Evolutionary conservation across 2,888 invertebrate genomes (phyloP).

Genomic region (Polydrusus pterygomalis): DNA sequence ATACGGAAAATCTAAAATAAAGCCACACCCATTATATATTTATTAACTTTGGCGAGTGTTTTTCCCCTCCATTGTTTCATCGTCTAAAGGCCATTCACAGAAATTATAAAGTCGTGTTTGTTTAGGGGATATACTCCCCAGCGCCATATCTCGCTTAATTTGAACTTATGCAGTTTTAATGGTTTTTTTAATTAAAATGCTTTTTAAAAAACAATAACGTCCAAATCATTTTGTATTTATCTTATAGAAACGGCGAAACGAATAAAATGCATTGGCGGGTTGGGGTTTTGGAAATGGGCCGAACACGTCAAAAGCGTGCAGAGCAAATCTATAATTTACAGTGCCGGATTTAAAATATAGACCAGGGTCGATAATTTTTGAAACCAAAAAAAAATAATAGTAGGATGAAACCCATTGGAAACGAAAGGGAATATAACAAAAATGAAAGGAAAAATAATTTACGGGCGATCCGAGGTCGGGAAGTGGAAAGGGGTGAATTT

Average conservation of each 20-base stretch:
- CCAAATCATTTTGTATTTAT: neutral
- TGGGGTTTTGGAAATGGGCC: too few species aligned
- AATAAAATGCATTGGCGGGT: neutral
- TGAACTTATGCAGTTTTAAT: constrained; percentile 22
- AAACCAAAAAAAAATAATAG: too few species aligned
- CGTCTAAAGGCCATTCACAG: constrained; percentile 12
- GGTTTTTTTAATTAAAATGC: constrained; percentile 18
- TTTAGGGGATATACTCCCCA: constrained; percentile 11
- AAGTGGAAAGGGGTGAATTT: too few species aligned
- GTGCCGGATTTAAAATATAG: too few species aligned
- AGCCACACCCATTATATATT: constrained; percentile 9
- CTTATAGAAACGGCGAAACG: neutral
- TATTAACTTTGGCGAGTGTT: constrained; percentile 9
- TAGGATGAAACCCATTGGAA: too few species aligned
- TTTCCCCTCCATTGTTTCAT: constrained; percentile 10
- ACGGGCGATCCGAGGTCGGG: too few species aligned
- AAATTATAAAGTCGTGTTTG: constrained; percentile 22
- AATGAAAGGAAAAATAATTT: too few species aligned
- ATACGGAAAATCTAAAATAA: neutral
- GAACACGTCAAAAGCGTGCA: too few species aligned
- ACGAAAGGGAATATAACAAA: too few species aligned
- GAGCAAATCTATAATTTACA: too few species aligned
- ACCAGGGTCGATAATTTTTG: too few species aligned
- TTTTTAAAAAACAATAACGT: constrained; percentile 22
- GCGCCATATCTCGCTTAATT: constrained; percentile 7